phyloP scores from a whole-genome alignment of 1,140 invertebrate species.

The Apolygus lucorum region DNA sequence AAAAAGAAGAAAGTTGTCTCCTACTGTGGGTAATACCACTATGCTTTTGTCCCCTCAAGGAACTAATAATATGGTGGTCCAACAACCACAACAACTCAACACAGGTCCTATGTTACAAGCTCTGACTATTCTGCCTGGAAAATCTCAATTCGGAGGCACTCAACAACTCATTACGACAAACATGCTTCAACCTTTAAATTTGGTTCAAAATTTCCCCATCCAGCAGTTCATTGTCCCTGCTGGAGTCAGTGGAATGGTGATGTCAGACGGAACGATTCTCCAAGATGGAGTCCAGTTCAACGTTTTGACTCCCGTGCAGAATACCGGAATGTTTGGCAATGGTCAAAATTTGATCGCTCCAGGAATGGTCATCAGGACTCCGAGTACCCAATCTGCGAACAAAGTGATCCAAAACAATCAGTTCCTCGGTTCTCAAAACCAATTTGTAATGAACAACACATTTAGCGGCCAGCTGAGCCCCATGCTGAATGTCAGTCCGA shows the following conservation, averaged over 20 bases:
- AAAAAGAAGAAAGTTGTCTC: constrained; percentile 27
- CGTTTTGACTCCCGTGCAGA: constrained; percentile 63
- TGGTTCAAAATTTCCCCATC: constrained; percentile 68
- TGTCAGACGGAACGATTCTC: constrained; percentile 54
- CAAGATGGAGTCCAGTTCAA: constrained; percentile 65
- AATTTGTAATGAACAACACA: constrained; percentile 63
- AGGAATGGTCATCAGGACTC: constrained; percentile 67
- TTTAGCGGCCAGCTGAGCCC: constrained; percentile 69
- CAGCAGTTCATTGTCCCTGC: constrained; percentile 76
- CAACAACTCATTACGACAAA: constrained; percentile 42
- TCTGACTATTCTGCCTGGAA: constrained; percentile 63
- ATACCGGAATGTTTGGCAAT: constrained; percentile 42
- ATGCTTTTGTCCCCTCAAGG: constrained; percentile 56
- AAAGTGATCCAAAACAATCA: constrained; percentile 30
- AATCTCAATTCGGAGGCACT: constrained; percentile 41
- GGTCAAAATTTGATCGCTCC: constrained; percentile 58
- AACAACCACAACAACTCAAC: constrained; percentile 31
- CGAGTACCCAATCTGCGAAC: constrained; percentile 36
- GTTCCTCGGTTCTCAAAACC: constrained; percentile 51
- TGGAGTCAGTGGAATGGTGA: constrained; percentile 64
- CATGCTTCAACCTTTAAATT: constrained; percentile 67
- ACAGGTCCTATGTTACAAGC: constrained; percentile 45
- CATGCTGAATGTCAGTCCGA: constrained; percentile 61
- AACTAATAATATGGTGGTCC: constrained; percentile 37
- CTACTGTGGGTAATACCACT: constrained; percentile 7